Evolutionary conservation across 1,140 invertebrate species (phyloP).

Genomic region (Pentalonia nigronervosa): DNA sequence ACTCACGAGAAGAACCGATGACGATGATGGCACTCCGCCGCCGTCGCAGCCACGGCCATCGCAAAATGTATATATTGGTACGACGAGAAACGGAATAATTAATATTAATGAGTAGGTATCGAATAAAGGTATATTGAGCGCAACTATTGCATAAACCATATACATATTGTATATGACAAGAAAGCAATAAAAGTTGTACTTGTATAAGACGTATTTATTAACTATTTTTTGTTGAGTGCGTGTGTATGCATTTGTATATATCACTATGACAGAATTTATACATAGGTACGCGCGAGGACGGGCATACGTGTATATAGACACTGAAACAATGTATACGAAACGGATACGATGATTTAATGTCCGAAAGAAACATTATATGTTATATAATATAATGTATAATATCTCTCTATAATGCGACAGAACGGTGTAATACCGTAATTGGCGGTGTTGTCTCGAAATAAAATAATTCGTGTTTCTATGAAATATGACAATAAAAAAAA

Average conservation of each 20-base stretch:
- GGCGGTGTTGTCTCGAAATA: background rate
- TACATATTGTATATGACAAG: background rate
- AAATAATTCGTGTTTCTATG: background rate
- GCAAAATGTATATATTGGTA: background rate
- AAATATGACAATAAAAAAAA: background rate
- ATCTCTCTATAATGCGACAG: background rate
- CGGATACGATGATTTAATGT: background rate
- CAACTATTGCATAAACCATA: background rate
- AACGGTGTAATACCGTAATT: background rate
- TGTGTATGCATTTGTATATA: background rate
- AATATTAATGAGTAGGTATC: constrained; percentile 24
- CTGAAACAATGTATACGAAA: background rate
- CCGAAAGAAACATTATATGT: background rate
- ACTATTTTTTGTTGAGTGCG: background rate
- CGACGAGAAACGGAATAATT: constrained; percentile 1
- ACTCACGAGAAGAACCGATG: background rate
- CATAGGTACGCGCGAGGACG: background rate
- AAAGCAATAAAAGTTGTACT: constrained; percentile 7
- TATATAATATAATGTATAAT: background rate
- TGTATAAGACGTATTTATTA: constrained; percentile 31
- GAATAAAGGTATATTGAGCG: background rate
- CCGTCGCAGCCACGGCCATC: background rate
- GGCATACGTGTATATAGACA: background rate
- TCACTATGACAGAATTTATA: background rate
- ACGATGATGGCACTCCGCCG: background rate